phyloP scores from a whole-genome alignment of 2,113 vertebrate species.

The Laticauda colubrina region DNA sequence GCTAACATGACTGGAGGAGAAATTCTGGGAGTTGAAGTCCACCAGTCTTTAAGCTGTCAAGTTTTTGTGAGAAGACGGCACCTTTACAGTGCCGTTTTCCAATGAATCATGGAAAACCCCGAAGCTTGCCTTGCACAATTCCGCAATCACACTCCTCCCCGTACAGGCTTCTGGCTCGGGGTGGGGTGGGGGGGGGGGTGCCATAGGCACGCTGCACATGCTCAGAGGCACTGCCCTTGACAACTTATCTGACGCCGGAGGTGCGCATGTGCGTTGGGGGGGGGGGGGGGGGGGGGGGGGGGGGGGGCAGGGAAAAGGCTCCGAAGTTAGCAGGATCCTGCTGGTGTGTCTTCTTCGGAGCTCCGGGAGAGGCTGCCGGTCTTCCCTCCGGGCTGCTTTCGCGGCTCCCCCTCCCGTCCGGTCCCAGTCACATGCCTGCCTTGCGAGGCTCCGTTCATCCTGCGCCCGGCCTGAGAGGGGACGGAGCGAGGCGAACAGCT shows the following conservation, averaged over 20 bases:
- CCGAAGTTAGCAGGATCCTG: background rate
- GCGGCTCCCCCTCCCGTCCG: constrained; percentile 23
- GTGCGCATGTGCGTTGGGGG: too few relatives aligned
- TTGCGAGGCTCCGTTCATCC: constrained; percentile 11
- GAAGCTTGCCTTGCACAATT: background rate
- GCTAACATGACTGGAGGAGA: too few relatives aligned
- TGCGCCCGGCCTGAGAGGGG: constrained; percentile 22
- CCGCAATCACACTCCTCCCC: background rate
- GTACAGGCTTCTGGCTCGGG: background rate
- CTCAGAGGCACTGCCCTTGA: background rate
- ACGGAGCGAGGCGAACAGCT: background rate
- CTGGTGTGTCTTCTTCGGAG: background rate
- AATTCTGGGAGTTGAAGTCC: too few relatives aligned
- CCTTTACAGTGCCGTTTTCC: background rate
- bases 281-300: rapidly evolving
- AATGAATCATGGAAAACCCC: background rate
- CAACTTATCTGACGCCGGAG: background rate
- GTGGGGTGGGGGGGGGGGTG: background rate
- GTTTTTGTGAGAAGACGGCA: background rate
- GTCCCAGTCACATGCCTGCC: constrained; percentile 9
- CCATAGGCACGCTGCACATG: background rate
- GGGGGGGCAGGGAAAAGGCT: background rate
- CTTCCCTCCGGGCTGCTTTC: background rate
- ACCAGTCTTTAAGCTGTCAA: too few relatives aligned
- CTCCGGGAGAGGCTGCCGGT: background rate